These are phyloP conservation scores for Melanerpes formicivorus DNA, from an alignment of 2,113 vertebrate species.

Conservation along the genomic window DNA sequence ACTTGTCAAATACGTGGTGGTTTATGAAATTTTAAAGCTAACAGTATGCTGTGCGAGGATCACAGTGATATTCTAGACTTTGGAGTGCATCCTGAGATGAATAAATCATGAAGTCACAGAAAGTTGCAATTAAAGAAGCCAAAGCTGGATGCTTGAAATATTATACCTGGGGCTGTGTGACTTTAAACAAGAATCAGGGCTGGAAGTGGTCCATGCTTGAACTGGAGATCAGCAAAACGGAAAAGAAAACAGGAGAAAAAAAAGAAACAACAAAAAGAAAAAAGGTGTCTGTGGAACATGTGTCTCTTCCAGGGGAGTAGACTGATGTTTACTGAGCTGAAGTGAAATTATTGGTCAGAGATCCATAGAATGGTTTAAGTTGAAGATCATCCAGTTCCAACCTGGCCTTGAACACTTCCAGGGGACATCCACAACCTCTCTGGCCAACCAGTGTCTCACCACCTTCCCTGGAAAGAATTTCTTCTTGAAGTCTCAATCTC, in stretches of 20 bases:
- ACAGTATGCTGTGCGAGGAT: conserved; percentile 32
- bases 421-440: too few species aligned
- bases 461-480: too few species aligned
- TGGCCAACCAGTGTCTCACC: too few species aligned
- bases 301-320: background rate
- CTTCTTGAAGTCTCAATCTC: too few species aligned
- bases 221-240: background rate
- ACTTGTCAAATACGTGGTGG: conserved; percentile 47
- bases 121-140: conserved; percentile 57
- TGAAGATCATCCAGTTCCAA: too few species aligned
- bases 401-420: too few species aligned
- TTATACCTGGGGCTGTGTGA: background rate
- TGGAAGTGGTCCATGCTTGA: background rate
- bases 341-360: background rate
- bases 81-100: conserved; percentile 61
- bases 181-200: background rate
- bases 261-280: background rate
- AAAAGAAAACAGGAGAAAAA: too few species aligned
- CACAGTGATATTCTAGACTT: conserved; percentile 21
- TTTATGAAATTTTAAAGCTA: conserved; percentile 71
- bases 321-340: background rate
- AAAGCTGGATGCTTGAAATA: background rate
- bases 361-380: too few species aligned
- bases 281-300: background rate
- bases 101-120: conserved; percentile 64